Conservation (phyloP, 2,113 vertebrate species). For the Sylvia atricapilla region DNA sequence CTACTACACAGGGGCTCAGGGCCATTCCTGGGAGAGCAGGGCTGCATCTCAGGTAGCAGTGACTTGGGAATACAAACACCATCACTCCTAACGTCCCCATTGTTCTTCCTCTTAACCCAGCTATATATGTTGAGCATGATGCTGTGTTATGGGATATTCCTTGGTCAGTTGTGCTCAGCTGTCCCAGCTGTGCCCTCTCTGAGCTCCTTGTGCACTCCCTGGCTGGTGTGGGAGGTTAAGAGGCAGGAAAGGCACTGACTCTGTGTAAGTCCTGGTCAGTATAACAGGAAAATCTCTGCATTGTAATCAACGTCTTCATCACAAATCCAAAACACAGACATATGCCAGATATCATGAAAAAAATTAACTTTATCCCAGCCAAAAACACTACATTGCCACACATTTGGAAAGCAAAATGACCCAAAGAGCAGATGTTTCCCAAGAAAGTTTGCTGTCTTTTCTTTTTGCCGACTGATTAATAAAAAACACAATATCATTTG, state of each 20-base stretch:
- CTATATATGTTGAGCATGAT: accelerated
- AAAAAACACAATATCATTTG: neutral
- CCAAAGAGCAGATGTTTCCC: accelerated
- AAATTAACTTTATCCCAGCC: neutral
- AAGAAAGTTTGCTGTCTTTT: neutral
- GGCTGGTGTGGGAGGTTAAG: accelerated
- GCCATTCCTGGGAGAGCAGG: accelerated
- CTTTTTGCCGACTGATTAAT: neutral
- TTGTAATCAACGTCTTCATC: neutral
- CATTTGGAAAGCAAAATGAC: neutral
- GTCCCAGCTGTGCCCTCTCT: neutral
- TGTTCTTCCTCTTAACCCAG: neutral
- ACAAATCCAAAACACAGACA: neutral
- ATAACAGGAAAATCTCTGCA: neutral
- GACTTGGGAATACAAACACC: neutral
- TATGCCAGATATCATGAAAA: neutral
- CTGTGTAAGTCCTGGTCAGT: neutral
- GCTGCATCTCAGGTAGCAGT: neutral
- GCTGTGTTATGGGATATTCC: neutral
- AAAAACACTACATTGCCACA: neutral
- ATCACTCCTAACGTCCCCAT: neutral
- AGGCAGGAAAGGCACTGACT: neutral
- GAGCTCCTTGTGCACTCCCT: accelerated
- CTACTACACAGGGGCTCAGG: neutral
- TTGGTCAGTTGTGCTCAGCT: neutral